Evolutionary conservation across 1,140 invertebrate genomes (phyloP).

Genomic region (Melitaea cinxia): DNA sequence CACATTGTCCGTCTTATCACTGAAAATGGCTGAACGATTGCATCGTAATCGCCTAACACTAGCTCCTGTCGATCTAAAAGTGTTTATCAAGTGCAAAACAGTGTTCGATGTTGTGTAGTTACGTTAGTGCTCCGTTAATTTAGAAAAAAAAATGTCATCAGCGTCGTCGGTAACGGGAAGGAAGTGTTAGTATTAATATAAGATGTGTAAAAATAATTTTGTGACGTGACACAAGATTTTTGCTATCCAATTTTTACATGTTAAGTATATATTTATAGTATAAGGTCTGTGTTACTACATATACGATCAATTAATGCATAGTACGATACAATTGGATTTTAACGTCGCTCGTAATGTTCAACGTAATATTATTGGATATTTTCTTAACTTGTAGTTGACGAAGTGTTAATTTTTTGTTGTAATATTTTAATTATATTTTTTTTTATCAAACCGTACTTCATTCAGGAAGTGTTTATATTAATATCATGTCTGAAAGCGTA

Average conservation of each 20-base stretch:
- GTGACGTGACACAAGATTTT: not conserved
- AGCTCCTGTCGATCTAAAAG: slow-evolving; percentile 54
- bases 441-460: not conserved
- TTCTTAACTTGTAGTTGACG: not conserved
- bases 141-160: slow-evolving; percentile 69
- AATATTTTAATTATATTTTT: not conserved
- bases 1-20: slow-evolving; percentile 65
- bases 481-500: not conserved
- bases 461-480: not conserved
- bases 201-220: not conserved
- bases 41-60: slow-evolving; percentile 61
- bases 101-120: slow-evolving; percentile 60
- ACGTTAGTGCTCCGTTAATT: slow-evolving; percentile 49
- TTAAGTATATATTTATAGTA: not conserved
- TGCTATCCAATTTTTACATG: not conserved
- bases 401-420: not conserved
- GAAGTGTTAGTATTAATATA: slow-evolving; percentile 63
- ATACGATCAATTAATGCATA: too few relatives aligned
- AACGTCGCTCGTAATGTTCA: too few relatives aligned
- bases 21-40: slow-evolving; percentile 75
- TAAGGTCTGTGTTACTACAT: not conserved
- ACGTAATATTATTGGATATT: not conserved
- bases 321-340: too few relatives aligned
- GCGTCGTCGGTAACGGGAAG: slow-evolving; percentile 56
- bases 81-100: slow-evolving; percentile 64